These are phyloP conservation scores for Drosophila tropicalis DNA, from an alignment of 1,140 invertebrate genomes.

Conservation along the genomic window DNA sequence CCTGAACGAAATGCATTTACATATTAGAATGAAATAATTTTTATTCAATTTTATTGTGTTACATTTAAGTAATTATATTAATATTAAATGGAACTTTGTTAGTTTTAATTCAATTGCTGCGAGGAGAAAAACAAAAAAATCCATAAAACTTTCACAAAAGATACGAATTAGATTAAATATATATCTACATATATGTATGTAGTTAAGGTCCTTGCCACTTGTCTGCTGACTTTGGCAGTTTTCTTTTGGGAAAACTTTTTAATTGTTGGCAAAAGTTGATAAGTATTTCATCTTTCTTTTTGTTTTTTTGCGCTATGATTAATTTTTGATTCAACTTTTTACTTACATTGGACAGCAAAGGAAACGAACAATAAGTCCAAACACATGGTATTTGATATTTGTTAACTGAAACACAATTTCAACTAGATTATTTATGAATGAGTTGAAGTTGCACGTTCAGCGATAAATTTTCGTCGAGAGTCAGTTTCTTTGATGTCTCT, in stretches of 20 bases:
- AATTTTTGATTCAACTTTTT: slow-evolving; percentile 54
- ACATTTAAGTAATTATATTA: neutral
- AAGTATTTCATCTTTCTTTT: slow-evolving; percentile 10
- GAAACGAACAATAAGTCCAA: slow-evolving; percentile 34
- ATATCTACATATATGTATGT: neutral
- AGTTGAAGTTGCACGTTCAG: slow-evolving; percentile 49
- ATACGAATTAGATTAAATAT: neutral
- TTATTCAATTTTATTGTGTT: neutral
- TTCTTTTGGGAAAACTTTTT: slow-evolving; percentile 38
- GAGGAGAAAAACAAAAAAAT: neutral
- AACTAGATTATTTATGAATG: slow-evolving; percentile 71
- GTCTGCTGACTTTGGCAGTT: slow-evolving; percentile 5
- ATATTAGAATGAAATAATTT: neutral
- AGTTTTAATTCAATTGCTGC: slow-evolving; percentile 1
- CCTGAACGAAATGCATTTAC: neutral
- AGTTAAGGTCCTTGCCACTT: neutral
- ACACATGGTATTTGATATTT: slow-evolving; percentile 40
- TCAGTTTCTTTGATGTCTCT: slow-evolving; percentile 4
- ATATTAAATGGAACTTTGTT: neutral
- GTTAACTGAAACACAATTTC: slow-evolving; percentile 57
- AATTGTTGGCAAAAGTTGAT: slow-evolving; percentile 59
- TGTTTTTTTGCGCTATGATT: slow-evolving; percentile 52
- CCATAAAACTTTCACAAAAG: no score
- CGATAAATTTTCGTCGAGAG: slow-evolving; percentile 62
- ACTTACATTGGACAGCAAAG: neutral